These are phyloP conservation scores for Toxotes chatareus DNA, from an alignment of 2,113 vertebrate genomes.

Conservation along the genomic window DNA sequence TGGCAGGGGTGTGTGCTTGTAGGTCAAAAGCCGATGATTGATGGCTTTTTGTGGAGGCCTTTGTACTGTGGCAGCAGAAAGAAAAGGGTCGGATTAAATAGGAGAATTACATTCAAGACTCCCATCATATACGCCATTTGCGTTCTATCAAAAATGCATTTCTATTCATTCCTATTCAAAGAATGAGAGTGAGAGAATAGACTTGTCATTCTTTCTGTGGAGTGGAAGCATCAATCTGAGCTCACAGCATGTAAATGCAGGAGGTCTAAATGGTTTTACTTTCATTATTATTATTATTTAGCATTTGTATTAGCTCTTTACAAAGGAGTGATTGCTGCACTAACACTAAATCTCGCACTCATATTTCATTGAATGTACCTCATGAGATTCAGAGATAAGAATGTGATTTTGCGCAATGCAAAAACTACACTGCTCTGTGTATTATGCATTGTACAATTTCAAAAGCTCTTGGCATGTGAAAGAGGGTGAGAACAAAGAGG, in stretches of 20 bases:
- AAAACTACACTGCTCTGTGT: background rate
- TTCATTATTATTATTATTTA: conserved; percentile 7
- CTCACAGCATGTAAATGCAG: conserved; percentile 12
- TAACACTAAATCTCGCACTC: background rate
- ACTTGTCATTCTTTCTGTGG: background rate
- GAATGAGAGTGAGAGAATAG: conserved; percentile 3
- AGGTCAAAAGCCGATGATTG: conserved; percentile 48
- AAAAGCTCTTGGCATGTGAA: background rate
- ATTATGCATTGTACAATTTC: background rate
- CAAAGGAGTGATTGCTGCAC: background rate
- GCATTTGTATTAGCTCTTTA: background rate
- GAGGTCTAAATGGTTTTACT: background rate
- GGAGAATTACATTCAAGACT: conserved; percentile 14
- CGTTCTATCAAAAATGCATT: conserved; percentile 30
- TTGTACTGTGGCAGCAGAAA: conserved; percentile 35
- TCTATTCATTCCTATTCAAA: conserved; percentile 1
- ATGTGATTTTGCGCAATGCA: background rate
- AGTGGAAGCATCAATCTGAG: background rate
- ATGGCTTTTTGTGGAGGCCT: conserved; percentile 37
- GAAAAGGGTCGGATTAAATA: conserved; percentile 37
- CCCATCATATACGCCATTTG: conserved; percentile 36
- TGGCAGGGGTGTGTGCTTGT: conserved; percentile 41
- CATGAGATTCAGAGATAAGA: background rate
- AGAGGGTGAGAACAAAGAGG: background rate
- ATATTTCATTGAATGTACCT: background rate